Evolutionary conservation across 35 echinoderm and acorn worm species (phyloP).

Genomic region (Amphiura filiformis): DNA sequence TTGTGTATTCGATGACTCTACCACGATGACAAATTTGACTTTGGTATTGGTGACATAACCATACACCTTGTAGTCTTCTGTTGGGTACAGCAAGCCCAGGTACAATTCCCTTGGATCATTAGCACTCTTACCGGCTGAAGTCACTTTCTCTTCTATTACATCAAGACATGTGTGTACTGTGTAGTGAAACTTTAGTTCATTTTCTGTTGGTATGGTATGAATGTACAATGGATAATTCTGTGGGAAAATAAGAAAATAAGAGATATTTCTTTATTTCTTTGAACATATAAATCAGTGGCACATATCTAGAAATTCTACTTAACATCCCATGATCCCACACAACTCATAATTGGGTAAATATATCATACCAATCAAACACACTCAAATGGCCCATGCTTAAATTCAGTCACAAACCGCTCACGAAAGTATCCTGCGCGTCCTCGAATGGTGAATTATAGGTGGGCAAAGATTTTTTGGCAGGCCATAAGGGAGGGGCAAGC

Average conservation of each 20-base stretch:
- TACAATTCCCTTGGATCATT: conserved; percentile 93
- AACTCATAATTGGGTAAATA: too few species aligned
- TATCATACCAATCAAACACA: too few species aligned
- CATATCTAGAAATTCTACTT: too few species aligned
- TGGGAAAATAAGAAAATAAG: conserved; percentile 21
- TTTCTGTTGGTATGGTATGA: conserved; percentile 91
- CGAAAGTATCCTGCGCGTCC: too few species aligned
- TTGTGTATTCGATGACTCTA: conserved; percentile 93
- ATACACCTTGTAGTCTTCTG: conserved; percentile 99
- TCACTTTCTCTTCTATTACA: conserved; percentile 97
- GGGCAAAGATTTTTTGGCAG: too few species aligned
- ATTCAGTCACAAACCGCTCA: too few species aligned
- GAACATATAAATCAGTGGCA: too few species aligned
- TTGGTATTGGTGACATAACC: conserved; percentile 98
- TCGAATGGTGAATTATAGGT: too few species aligned
- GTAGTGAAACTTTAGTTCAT: conserved; percentile 98
- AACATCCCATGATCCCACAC: too few species aligned
- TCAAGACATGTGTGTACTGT: conserved; percentile 96
- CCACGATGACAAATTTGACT: conserved; percentile 98
- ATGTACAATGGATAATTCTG: conserved; percentile 98
- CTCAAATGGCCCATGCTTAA: too few species aligned
- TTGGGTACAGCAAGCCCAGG: conserved; percentile 88
- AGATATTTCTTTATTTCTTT: too few species aligned
- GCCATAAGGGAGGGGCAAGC: too few species aligned
- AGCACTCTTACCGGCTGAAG: conserved; percentile 71